These are phyloP conservation scores for Chalcosyrphus nemorum DNA, from an alignment of 2,888 invertebrate genomes.

Conservation along the genomic window DNA sequence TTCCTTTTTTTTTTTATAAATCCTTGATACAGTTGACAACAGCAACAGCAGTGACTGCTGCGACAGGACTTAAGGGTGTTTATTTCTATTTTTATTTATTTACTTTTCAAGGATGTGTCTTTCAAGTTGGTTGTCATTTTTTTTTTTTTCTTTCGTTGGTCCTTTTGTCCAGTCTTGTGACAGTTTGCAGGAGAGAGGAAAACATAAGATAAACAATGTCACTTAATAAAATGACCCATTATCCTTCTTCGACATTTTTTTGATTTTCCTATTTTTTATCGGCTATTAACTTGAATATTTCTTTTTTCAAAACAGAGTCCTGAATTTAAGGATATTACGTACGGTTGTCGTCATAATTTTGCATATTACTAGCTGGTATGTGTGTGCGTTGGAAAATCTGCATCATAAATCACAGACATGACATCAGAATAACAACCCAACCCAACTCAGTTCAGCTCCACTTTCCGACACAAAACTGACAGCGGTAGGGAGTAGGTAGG, in stretches of 20 bases:
- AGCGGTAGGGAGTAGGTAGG: too few relatives aligned
- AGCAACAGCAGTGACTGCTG: conserved; percentile 43
- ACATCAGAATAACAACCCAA: conserved; percentile 49
- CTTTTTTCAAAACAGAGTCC: background rate
- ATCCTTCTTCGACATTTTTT: conserved; percentile 43
- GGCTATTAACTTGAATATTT: conserved; percentile 26
- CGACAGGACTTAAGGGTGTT: conserved; percentile 23
- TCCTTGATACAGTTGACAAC: conserved; percentile 60
- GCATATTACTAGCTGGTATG: conserved; percentile 19
- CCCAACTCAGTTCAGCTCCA: conserved; percentile 12
- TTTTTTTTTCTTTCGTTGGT: background rate
- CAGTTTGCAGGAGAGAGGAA: conserved; percentile 18
- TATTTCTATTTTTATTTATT: conserved; percentile 28
- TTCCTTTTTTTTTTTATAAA: too few relatives aligned
- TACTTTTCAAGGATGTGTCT: conserved; percentile 39
- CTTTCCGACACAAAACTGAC: conserved; percentile 15
- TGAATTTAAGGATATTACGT: conserved; percentile 14
- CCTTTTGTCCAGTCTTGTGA: background rate
- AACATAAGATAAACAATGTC: conserved; percentile 56
- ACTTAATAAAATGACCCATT: conserved; percentile 58
- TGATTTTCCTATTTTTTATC: conserved; percentile 39
- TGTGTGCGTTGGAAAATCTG: conserved; percentile 16
- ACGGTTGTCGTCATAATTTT: conserved; percentile 36
- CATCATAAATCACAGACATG: conserved; percentile 62
- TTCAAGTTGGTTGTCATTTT: conserved; percentile 3